Conservation (phyloP, 2,888 invertebrate genomes). For the Eurois occulta region DNA sequence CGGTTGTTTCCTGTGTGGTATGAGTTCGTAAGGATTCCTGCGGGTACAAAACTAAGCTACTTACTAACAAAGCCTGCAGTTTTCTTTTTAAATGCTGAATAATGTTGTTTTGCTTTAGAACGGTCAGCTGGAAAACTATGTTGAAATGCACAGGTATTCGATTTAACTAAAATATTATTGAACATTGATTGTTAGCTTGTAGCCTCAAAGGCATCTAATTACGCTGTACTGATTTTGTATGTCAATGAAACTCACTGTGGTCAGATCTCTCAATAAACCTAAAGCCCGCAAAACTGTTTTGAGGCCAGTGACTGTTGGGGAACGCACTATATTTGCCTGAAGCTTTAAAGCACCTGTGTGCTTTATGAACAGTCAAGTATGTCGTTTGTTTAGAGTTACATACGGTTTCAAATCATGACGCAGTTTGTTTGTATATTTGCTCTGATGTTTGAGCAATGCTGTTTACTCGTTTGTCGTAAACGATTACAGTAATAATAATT, state of each 20-base stretch:
- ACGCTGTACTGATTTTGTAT: constrained; percentile 16
- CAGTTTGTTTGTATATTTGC: constrained; percentile 1
- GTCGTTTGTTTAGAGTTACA: constrained; percentile 1
- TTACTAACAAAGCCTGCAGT: constrained; percentile 1
- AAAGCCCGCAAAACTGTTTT: constrained; percentile 42
- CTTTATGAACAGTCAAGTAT: constrained; percentile 21
- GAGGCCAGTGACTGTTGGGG: constrained; percentile 36
- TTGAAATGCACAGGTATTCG: neutral
- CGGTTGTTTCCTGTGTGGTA: neutral
- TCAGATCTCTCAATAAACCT: constrained; percentile 25
- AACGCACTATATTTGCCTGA: constrained; percentile 25
- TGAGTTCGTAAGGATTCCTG: constrained; percentile 17
- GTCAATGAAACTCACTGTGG: constrained; percentile 14
- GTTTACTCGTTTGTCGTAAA: neutral
- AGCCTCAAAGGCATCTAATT: constrained; percentile 25
- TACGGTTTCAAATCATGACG: constrained; percentile 5
- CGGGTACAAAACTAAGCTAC: neutral
- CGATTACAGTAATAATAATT: neutral
- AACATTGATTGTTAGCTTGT: constrained; percentile 5
- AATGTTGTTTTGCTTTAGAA: neutral
- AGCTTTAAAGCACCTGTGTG: constrained; percentile 26
- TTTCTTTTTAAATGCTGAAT: neutral
- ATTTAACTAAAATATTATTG: neutral
- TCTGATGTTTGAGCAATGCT: neutral
- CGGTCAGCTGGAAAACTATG: neutral